These are phyloP conservation scores for Sebastes aleutianus DNA, from an alignment of 2,797 vertebrate genomes.

Conservation along the genomic window DNA sequence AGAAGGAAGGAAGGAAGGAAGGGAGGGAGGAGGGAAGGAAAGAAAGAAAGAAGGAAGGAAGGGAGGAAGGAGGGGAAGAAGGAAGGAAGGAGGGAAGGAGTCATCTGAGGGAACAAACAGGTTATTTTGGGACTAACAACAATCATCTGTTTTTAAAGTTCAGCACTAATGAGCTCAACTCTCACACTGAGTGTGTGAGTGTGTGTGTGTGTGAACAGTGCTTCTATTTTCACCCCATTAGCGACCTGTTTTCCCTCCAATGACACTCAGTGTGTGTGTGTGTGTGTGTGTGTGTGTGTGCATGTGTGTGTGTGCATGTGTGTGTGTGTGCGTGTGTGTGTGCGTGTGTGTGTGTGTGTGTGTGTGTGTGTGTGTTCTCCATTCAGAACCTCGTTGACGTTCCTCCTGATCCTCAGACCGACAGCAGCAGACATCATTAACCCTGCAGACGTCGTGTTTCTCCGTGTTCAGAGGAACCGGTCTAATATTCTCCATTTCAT, in stretches of 20 bases:
- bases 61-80: no score
- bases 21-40: rapidly evolving
- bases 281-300: not conserved
- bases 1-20: rapidly evolving
- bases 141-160: constrained; percentile 47
- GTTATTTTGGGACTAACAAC: constrained; percentile 51
- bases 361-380: not conserved
- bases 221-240: no score
- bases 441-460: not conserved
- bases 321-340: constrained; percentile 2
- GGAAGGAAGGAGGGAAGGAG: not conserved
- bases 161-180: constrained; percentile 58
- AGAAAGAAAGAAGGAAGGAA: rapidly evolving
- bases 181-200: constrained; percentile 22
- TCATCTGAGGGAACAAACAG: constrained; percentile 20
- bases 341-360: not conserved
- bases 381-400: no score
- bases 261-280: not conserved
- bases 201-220: not conserved
- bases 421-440: no score
- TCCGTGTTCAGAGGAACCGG: no score
- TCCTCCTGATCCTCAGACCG: no score
- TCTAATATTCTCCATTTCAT: no score
- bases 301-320: not conserved
- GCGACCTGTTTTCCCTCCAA: no score